Evolutionary conservation across 2,113 vertebrate species (phyloP), one percentile per base, ranked within the genome.

Genomic region (Strigops habroptila): DNA sequence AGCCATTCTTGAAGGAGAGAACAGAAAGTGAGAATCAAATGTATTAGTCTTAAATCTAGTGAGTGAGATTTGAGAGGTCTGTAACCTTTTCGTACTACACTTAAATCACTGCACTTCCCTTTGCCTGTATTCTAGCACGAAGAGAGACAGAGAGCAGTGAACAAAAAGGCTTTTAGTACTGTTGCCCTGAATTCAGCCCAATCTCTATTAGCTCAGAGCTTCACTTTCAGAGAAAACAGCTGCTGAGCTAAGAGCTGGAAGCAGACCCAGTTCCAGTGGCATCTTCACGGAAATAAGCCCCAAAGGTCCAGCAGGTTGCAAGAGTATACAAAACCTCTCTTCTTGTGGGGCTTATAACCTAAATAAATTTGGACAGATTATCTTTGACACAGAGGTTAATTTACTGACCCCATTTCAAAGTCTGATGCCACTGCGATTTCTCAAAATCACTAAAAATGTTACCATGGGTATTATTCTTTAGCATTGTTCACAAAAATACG

Each of bases 91-190:
- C 1, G 1, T 81, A 77, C 69, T 75, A 49, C 8, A 8, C 83
- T 94, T 86, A 93, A 94, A 95, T 83, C 68, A 78, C 64, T 35
- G 86, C 78, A 87, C 88, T 97, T 95, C 84, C 84, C 62, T 82
- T 96, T 84, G 89, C 89, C 39, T 95, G 91, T 71, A 91, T 91
- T 93, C 89, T 67, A 92, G 86, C 93, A 97, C 91, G 94, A 96
- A 97, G 87, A 57, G 81, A 93, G 52, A 84, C 14, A 0, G 81
- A 71, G 60, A 95, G 84, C 81, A 73, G 89, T 7, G 70, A 97
- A 97, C 95, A 97, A 97, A 96, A 97, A 94, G 95, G 94, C 95
- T 95, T 96, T 97, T 91, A 92, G 89, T 95, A 93, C 51, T 41
- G 3, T 79, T 97, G 96, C 96, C 96, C 96, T 93, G 90, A 96